Evolutionary conservation across 2,113 vertebrate species (phyloP).

Genomic region (Sphaerodactylus townsendi): DNA sequence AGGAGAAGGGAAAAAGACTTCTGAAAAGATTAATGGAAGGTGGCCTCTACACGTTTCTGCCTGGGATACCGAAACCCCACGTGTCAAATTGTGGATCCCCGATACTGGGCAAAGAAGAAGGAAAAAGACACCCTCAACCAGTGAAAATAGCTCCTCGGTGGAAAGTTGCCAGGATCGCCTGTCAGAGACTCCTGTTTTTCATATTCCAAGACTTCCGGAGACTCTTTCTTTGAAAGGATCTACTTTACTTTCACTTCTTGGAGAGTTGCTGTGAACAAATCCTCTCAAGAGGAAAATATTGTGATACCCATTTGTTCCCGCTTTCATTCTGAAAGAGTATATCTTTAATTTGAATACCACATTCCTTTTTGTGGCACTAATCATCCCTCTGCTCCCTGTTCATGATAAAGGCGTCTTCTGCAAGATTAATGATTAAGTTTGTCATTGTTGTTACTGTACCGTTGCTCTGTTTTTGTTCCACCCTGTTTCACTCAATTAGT

Average conservation of each 20-base stretch:
- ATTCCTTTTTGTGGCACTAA: neutral
- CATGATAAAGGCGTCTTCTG: neutral
- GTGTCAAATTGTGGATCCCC: no score
- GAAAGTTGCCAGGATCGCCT: no score
- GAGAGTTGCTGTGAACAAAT: neutral
- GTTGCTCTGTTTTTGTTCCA: neutral
- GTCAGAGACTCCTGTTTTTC: no score
- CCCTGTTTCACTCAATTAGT: neutral
- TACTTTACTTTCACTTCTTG: neutral
- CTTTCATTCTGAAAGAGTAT: neutral
- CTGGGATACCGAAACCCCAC: no score
- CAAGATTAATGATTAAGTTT: neutral
- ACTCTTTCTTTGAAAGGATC: neutral
- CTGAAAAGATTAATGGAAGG: no score
- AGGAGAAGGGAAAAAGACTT: no score
- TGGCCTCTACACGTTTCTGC: no score
- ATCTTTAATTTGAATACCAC: neutral
- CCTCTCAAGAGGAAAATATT: neutral
- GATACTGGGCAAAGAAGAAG: no score
- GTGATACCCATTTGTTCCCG: neutral
- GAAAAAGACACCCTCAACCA: no score
- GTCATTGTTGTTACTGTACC: neutral
- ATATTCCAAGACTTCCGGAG: no score
- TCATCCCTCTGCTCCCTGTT: neutral
- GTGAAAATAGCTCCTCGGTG: no score